A percentile compares a stretch with the other conserved stretches of the same genome.
These are phyloP conservation scores for Nicator chloris DNA, from an alignment of 2,113 vertebrate species.

Conservation along the genomic window DNA sequence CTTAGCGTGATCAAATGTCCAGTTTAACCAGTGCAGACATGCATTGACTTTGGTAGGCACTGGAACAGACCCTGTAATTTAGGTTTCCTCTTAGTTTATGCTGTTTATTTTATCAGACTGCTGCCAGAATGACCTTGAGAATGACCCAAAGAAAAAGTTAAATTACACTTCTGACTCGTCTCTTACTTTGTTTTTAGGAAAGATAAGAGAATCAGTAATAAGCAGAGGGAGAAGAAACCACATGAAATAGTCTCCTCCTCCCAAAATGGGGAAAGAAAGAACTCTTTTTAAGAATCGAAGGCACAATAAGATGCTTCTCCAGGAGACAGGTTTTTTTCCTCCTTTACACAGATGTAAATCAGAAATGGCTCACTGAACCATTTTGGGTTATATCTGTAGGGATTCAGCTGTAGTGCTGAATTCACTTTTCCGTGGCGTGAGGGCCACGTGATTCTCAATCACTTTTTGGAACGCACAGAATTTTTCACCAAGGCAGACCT, in stretches of 20 bases:
- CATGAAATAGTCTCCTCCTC: neutral
- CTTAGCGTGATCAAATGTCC: neutral
- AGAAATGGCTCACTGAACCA: neutral
- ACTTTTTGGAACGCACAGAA: neutral
- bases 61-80: neutral
- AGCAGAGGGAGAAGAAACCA: neutral
- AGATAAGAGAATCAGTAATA: neutral
- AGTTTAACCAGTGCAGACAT: neutral
- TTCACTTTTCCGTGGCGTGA: neutral
- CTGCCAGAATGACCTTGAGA: neutral
- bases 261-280: neutral
- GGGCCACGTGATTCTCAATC: accelerated
- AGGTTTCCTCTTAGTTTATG: neutral
- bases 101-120: neutral
- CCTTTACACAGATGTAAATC: neutral
- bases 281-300: neutral
- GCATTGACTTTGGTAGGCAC: neutral
- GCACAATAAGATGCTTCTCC: neutral
- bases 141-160: neutral
- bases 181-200: neutral
- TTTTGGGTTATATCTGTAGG: neutral
- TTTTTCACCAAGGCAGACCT: neutral
- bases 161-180: neutral
- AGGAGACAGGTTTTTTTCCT: neutral
- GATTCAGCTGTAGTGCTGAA: neutral